Base-by-base conservation (phyloP, 2,888 invertebrate species). In the Resseliella maxima region DNA sequence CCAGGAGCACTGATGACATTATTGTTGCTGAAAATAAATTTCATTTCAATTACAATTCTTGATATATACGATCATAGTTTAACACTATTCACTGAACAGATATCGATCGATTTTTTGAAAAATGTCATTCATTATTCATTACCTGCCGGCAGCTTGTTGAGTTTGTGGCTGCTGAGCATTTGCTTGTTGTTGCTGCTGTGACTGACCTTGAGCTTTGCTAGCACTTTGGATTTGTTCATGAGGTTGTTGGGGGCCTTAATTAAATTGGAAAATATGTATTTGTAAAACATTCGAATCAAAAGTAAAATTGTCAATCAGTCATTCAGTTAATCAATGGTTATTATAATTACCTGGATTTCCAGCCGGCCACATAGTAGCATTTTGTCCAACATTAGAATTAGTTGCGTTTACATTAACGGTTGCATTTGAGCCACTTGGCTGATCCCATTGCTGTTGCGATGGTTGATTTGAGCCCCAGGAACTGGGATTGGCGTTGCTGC, bases 391-490 rank as follows among this genome's bases (percentile, higher is more conserved):
- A 83, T 83, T 83, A 12, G 38, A 24, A 41, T 83, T 83, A 41
- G 36, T 18, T 83, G 83, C 83, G 24, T 41, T 41, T 8, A 83
- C 83, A 38, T 24, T 41, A 24, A 83, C 83, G 24, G 38, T 41
- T 83, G 83, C 36, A 41, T 83, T 83, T 8, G 83, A 38, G 36
- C 83, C 83, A 38, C 41, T 59, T 46, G 46, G 41, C n/a, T 38
- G 31, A 89, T 91, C 92, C 92, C 92, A 92, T 90, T 92, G 92
- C 86, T 88, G 88, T 90, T 92, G 90, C 6, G 38, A n/a, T 83
- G 36, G 88, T 91, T 91, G 92, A 88, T 91, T 91, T 90, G 90
- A 91, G 89, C 92, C 92, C 92, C 92, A 92, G 90, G 92, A 92
- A 89, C 92, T 92, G 90, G 92, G 92, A 92, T 90, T 88, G 88